phyloP scores from a whole-genome alignment of 2,113 vertebrate species.

The Epinephelus moara region DNA sequence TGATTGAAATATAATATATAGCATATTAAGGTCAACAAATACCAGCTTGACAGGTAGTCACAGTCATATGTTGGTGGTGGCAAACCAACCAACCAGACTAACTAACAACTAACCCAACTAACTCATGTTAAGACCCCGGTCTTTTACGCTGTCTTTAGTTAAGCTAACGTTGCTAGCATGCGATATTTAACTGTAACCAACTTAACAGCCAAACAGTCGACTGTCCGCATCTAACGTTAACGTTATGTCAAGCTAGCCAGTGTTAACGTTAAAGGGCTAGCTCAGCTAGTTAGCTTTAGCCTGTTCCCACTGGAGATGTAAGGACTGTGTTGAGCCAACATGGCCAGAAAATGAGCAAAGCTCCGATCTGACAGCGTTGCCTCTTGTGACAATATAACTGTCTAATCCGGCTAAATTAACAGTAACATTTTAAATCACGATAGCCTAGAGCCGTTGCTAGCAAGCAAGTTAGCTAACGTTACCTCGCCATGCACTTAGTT shows the following conservation, averaged over 20 bases:
- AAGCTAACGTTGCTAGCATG: neutral
- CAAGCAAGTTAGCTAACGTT: constrained; percentile 22
- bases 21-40: neutral
- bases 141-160: neutral
- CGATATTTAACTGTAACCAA: neutral
- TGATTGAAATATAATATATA: neutral
- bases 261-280: constrained; percentile 57
- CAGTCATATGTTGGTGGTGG: constrained; percentile 60
- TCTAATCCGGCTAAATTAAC: neutral
- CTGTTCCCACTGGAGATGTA: constrained; percentile 45
- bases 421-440: neutral
- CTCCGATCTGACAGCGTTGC: constrained; percentile 8
- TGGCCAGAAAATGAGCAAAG: constrained; percentile 50
- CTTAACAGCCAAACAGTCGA: neutral
- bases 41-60: constrained; percentile 36
- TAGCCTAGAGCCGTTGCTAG: constrained; percentile 28
- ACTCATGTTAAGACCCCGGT: constrained; percentile 45
- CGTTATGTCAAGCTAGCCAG: constrained; percentile 36
- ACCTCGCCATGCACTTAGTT: constrained; percentile 23
- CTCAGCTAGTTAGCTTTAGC: constrained; percentile 74
- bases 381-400: neutral
- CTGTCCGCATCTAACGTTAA: neutral
- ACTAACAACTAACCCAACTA: constrained; percentile 76
- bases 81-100: constrained; percentile 65
- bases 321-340: constrained; percentile 54